phyloP scores from a whole-genome alignment of 2,888 invertebrate species.

The Clepsis dumicolana region DNA sequence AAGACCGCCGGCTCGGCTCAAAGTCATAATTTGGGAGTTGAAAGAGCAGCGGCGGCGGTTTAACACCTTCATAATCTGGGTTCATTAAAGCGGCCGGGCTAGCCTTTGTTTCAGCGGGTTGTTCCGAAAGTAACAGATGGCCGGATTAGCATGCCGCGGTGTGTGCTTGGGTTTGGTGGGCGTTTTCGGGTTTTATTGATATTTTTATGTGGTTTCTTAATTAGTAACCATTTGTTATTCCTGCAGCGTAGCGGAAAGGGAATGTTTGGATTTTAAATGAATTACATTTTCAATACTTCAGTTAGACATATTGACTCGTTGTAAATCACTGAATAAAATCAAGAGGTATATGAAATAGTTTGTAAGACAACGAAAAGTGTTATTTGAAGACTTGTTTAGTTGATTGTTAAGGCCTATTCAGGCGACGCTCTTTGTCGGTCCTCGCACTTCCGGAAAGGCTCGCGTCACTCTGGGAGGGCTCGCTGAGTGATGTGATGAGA shows the following conservation, averaged over 20 bases:
- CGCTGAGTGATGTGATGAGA: slow-evolving; percentile 67
- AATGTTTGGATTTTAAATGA: slow-evolving; percentile 33
- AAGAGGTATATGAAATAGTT: slow-evolving; percentile 1
- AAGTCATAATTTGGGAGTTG: slow-evolving; percentile 84
- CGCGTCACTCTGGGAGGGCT: slow-evolving; percentile 67
- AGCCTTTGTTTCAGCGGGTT: slow-evolving; percentile 84
- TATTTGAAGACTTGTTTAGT: slow-evolving; percentile 2
- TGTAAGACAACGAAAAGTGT: slow-evolving; percentile 10
- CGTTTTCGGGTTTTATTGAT: slow-evolving; percentile 44
- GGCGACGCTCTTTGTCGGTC: slow-evolving; percentile 31
- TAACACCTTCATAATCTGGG: slow-evolving; percentile 86
- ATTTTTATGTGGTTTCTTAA: slow-evolving; percentile 44
- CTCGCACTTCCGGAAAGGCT: slow-evolving; percentile 57
- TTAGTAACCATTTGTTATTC: slow-evolving; percentile 42
- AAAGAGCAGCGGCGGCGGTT: slow-evolving; percentile 80
- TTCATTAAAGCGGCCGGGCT: slow-evolving; percentile 81
- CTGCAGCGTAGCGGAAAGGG: slow-evolving; percentile 36
- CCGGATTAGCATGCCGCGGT: slow-evolving; percentile 79
- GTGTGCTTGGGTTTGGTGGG: slow-evolving; percentile 52
- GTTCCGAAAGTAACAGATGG: slow-evolving; percentile 83
- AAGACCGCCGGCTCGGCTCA: slow-evolving; percentile 72
- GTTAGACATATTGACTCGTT: background rate
- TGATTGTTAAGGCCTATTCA: slow-evolving; percentile 33
- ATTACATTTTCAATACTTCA: slow-evolving; percentile 10
- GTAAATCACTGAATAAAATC: background rate